Percentiles rank a stretch among this genome's conserved stretches.
Conservation (phyloP, 2,888 invertebrate genomes). For the Eupsilia transversa region DNA sequence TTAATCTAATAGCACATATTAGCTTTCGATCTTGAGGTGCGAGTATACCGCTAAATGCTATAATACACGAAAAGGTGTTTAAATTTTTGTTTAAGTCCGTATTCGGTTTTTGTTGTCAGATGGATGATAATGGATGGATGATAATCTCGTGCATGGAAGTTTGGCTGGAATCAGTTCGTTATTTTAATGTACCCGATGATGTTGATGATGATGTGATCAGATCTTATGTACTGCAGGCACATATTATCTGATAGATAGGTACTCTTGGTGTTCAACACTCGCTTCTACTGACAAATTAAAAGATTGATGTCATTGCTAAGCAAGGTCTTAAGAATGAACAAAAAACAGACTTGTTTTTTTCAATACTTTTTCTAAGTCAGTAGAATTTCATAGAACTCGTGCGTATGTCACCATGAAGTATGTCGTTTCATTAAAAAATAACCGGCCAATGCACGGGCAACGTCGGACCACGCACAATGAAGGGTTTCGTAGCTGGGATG, state of each 20-base stretch:
- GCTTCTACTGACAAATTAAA: neutral
- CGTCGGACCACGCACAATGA: too few species aligned
- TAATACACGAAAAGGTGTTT: conserved; percentile 32
- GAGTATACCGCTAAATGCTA: conserved; percentile 21
- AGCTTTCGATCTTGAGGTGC: conserved; percentile 29
- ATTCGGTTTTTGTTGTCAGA: neutral
- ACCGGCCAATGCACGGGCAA: too few species aligned
- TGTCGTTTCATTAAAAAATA: too few species aligned
- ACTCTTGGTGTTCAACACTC: neutral
- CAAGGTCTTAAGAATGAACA: too few species aligned
- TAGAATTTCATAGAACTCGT: neutral
- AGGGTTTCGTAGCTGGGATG: too few species aligned
- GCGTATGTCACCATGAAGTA: neutral
- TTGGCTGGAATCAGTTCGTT: conserved; percentile 15
- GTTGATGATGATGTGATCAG: neutral
- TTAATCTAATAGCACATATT: conserved; percentile 70
- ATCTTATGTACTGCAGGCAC: too few species aligned
- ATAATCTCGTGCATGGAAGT: conserved; percentile 3
- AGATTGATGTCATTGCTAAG: neutral
- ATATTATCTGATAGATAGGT: neutral
- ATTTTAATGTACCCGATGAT: conserved; percentile 14
- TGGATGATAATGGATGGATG: neutral
- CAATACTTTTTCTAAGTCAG: too few species aligned
- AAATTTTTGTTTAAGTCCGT: conserved; percentile 8
- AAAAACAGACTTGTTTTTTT: too few species aligned